Conservation (phyloP, 2,888 invertebrate genomes). For the Galerucella calmariensis region DNA sequence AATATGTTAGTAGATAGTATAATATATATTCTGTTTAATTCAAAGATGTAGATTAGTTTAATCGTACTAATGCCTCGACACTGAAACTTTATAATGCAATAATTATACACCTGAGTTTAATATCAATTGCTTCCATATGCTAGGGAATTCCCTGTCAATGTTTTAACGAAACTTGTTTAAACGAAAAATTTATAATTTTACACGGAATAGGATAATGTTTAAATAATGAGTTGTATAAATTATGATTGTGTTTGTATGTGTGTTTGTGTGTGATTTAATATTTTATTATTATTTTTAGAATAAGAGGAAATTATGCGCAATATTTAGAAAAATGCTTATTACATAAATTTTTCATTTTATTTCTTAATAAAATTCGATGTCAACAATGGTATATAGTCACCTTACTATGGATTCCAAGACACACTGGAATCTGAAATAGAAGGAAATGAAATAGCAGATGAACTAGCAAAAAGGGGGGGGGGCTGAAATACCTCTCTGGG, state of each 20-base stretch:
- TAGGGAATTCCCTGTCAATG: slow-evolving; percentile 42
- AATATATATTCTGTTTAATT: not conserved
- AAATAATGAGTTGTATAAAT: not conserved
- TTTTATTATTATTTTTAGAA: slow-evolving; percentile 1
- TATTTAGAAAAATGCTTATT: not conserved
- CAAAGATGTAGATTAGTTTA: slow-evolving; percentile 6
- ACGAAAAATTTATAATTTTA: slow-evolving; percentile 2
- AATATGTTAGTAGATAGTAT: not conserved
- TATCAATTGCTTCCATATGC: slow-evolving; percentile 33
- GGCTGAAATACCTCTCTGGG: too few species aligned
- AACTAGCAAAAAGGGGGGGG: too few species aligned
- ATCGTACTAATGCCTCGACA: slow-evolving; percentile 25
- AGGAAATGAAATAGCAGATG: too few species aligned
- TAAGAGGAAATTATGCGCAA: not conserved
- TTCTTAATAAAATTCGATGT: not conserved
- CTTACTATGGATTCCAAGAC: too few species aligned
- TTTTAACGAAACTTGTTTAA: slow-evolving; percentile 12
- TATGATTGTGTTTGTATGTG: not conserved
- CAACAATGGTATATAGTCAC: too few species aligned
- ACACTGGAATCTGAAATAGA: too few species aligned
- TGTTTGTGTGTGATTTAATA: not conserved
- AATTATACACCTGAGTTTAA: slow-evolving; percentile 44
- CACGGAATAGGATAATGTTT: slow-evolving; percentile 4
- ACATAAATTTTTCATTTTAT: not conserved
- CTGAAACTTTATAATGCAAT: not conserved